These are phyloP conservation scores for Xanthia togata DNA, from an alignment of 2,888 invertebrate species.

Conservation along the genomic window DNA sequence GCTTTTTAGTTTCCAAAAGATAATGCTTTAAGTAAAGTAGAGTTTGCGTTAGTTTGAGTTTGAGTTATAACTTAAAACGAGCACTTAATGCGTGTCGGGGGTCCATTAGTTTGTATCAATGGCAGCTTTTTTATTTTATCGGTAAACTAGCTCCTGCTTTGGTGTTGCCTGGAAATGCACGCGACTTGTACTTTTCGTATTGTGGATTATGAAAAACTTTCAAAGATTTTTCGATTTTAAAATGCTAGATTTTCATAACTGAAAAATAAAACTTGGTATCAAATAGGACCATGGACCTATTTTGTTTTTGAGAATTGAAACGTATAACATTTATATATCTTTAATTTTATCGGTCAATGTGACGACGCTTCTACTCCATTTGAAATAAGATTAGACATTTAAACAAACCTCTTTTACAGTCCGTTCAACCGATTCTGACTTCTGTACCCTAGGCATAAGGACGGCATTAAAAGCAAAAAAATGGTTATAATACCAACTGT, in stretches of 20 bases:
- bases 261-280: background rate
- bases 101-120: slow-evolving; percentile 74
- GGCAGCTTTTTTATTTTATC: slow-evolving; percentile 58
- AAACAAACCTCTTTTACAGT: no score
- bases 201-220: background rate
- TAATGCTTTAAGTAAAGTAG: slow-evolving; percentile 50
- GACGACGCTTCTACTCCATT: background rate
- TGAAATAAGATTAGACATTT: no score
- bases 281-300: background rate
- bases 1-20: slow-evolving; percentile 50
- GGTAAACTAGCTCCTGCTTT: slow-evolving; percentile 45
- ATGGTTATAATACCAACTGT: no score
- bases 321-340: no score
- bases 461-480: no score
- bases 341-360: background rate
- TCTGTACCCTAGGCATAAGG: no score
- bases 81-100: slow-evolving; percentile 55
- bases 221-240: background rate
- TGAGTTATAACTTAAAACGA: slow-evolving; percentile 52
- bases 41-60: slow-evolving; percentile 53
- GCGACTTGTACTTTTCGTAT: slow-evolving; percentile 1
- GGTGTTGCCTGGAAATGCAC: slow-evolving; percentile 33
- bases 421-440: no score
- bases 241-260: background rate
- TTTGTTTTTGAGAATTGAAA: background rate